Base-by-base conservation (phyloP, 2,888 invertebrate genomes). In the Dolomedes plantarius region DNA sequence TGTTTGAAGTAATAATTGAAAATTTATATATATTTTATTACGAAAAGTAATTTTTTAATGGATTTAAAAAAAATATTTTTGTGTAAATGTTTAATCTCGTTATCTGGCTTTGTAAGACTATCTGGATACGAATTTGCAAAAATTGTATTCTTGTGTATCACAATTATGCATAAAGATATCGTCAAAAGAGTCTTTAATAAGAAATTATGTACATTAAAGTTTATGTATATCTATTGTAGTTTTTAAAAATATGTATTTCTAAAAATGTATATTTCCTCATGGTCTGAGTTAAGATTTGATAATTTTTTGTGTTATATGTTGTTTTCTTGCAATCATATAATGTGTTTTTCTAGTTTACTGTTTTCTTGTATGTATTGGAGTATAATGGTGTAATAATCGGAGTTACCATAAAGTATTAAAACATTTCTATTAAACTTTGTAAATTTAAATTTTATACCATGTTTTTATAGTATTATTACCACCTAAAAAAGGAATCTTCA, bases 11-110 rank as follows among this genome's bases (percentile, higher is more conserved):
- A 16, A 46, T 46, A 23, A 56, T 56, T 6, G 19, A 56, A 23
- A 56, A 5, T 56, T 23, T 23, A 56, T 56, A 56, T 56, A 2
- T 56, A 56, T 56, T 56, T 56, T 56, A 56, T 23, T 56, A 56
- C 23, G 36, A 23, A 56, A 46, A 46, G 41, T 46, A 46, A 46
- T 46, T 46, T 46, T 36, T 46, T 46, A 46, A 16, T 2, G 2
- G 16, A 56, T 23, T 56, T 23, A 56, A 56, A 56, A 56, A 56
- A 23, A 23, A 23, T 56, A 23, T 56, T 56, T 23, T 56, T 46
- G 46, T 46, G 9, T 46, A 13, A 11, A 46, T 46, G 41, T n/a
- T 46, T n/a, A 46, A 56, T 23, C 19, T 56, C 23, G 23, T 23
- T 56, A 56, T 56, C 16, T 23, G 23, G 56, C 56, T 23, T 56